Evolutionary conservation across 2,797 vertebrate species (phyloP).

Genomic region (Cyclura pinguis): DNA sequence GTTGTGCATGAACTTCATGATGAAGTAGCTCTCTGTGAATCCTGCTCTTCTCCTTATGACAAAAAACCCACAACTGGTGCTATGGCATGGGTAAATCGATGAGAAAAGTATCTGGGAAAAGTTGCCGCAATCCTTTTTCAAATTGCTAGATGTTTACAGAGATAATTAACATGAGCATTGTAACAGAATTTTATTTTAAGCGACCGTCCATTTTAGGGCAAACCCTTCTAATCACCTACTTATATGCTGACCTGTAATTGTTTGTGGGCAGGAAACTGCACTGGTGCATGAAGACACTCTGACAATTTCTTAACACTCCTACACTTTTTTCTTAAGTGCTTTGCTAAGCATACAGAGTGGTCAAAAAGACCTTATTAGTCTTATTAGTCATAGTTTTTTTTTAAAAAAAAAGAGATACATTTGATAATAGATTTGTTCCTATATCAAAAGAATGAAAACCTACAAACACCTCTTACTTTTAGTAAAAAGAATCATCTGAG

Average conservation of each 20-base stretch:
- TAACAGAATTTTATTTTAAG: not conserved
- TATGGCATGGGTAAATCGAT: not conserved
- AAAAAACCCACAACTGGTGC: not conserved
- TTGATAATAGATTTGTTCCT: not conserved
- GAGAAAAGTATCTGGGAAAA: not conserved
- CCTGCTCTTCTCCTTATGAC: not conserved
- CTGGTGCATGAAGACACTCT: not conserved
- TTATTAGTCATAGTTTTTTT: not conserved
- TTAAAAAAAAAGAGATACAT: not conserved
- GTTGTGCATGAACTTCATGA: too few species aligned
- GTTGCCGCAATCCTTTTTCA: not conserved
- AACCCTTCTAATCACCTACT: not conserved
- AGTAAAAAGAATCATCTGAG: too few species aligned
- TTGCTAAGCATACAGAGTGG: not conserved
- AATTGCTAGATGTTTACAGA: not conserved
- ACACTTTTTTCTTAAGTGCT: not conserved
- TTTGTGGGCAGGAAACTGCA: not conserved
- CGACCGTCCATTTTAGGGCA: not conserved
- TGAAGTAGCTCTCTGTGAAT: too few species aligned
- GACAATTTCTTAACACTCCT: not conserved
- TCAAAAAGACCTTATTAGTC: slow-evolving; percentile 1
- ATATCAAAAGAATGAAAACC: too few species aligned
- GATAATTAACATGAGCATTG: not conserved
- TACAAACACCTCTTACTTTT: too few species aligned
- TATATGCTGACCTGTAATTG: too few species aligned